Conservation (phyloP, 1,140 invertebrate species). For the Drosophila fuyamai region DNA sequence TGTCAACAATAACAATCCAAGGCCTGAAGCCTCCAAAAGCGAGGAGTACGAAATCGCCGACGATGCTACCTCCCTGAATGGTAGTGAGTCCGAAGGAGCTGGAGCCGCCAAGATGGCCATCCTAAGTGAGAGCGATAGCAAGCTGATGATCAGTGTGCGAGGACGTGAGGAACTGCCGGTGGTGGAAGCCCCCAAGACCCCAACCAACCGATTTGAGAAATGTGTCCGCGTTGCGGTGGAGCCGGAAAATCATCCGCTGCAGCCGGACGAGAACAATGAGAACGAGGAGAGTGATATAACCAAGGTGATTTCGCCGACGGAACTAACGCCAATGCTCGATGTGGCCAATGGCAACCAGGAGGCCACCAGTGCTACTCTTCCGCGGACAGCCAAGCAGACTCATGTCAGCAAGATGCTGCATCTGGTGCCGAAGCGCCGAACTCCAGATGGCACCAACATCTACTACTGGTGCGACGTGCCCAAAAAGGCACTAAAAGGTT, state of each 20-base stretch:
- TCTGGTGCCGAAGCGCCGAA: conserved; percentile 89
- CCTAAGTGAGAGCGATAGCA: conserved; percentile 84
- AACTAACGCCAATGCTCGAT: conserved; percentile 49
- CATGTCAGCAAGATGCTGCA: conserved; percentile 78
- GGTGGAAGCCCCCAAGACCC: conserved; percentile 57
- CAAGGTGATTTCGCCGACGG: conserved; percentile 32
- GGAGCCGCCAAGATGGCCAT: conserved; percentile 79
- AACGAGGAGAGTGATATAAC: conserved; percentile 7
- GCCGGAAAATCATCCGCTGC: conserved; percentile 76
- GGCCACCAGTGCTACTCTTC: conserved; percentile 64
- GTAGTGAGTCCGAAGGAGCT: conserved; percentile 60
- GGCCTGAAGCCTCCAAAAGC: conserved; percentile 10
- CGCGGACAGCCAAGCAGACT: conserved; percentile 68
- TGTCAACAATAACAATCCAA: conserved; percentile 37
- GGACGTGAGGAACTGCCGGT: conserved; percentile 89
- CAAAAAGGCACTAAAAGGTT: conserved; percentile 86
- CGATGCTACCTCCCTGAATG: conserved; percentile 86
- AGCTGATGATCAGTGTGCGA: conserved; percentile 86
- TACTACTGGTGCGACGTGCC: conserved; percentile 93
- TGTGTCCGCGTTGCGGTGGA: conserved; percentile 74
- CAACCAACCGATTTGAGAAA: conserved; percentile 57
- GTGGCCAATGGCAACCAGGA: conserved; percentile 84
- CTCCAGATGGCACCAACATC: conserved; percentile 92
- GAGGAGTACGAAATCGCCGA: conserved; percentile 87
- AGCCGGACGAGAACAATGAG: conserved; percentile 59